Evolutionary conservation across 2,797 vertebrate species (phyloP), one percentile per base, ranked within the genome.

Genomic region (Esox lucius): DNA sequence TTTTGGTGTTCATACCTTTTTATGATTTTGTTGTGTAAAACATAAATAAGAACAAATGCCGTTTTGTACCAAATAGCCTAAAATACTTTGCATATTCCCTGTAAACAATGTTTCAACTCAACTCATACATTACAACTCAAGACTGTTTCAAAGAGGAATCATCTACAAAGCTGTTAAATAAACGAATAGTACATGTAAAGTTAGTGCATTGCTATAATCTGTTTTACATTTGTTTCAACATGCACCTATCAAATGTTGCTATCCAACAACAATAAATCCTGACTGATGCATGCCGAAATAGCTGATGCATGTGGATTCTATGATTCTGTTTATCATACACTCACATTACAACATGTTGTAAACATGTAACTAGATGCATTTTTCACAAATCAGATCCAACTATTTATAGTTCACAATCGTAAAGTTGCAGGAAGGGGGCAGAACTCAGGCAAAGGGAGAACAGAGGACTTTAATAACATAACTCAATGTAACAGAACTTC

Each of bases 11-110:
- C 33, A 33, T 33, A 33, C 33, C 33, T 33, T 33, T 33, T 46
- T 46, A 24, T 26, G 22, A 48, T 68, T 68, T 13, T 68, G 24
- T 49, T 15, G 49, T 49, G 42, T 70, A 49, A 49, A 68, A 68
- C 1, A 48, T 69, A 46, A 42, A 24, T 68, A 68, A 48, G 26
- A 26, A 39, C 31, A 35, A 39, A 70, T 26, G 24, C 42, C 48
- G 68, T 28, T 70, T 49, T 49, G 24, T 70, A 16, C 26, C 17
- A 26, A 70, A 51, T 28, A 48, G 16, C 3, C 42, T 49, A 31
- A n/a, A 70, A 48, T 51, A 9, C 22, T 13, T 51, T 46, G 2
- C 24, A 42, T n/a, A 24, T 68, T 48, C 68, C 68, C 48, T 51
- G 68, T 13, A 46, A 51, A 19, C 24, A n/a, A 3, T 28, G 26